Evolutionary conservation across 23 tunicate species (phyloP).

Genomic region (Phallusia fumigata): DNA sequence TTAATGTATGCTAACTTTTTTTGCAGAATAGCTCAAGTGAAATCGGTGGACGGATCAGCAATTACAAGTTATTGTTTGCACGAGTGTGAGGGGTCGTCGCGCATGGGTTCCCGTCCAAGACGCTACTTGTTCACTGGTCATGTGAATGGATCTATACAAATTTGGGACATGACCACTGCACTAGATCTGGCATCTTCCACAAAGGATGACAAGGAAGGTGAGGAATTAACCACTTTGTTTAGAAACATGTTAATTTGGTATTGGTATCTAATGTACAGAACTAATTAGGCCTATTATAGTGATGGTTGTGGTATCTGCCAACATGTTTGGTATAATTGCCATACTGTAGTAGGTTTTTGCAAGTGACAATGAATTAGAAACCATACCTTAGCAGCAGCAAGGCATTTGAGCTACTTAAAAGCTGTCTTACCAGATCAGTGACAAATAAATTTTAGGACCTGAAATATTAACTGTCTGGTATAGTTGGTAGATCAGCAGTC

Average conservation of each 20-base stretch:
- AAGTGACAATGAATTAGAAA: too few relatives aligned
- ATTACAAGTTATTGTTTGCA: conserved; percentile 85
- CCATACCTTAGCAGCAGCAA: too few relatives aligned
- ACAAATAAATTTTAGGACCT: too few relatives aligned
- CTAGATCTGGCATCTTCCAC: conserved; percentile 43
- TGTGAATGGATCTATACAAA: conserved; percentile 82
- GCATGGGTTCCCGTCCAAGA: conserved; percentile 94
- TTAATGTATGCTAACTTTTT: background rate
- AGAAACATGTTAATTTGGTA: background rate
- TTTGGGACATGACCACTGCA: conserved; percentile 94
- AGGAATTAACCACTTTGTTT: background rate
- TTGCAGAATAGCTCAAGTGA: conserved; percentile 66
- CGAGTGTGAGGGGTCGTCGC: conserved; percentile 87
- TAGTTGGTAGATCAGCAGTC: too few relatives aligned
- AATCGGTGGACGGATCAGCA: conserved; percentile 82
- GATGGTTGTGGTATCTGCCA: too few relatives aligned
- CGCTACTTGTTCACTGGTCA: conserved; percentile 93
- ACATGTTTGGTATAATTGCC: too few relatives aligned
- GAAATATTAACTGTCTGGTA: too few relatives aligned
- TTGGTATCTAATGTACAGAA: too few relatives aligned
- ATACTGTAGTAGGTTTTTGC: too few relatives aligned
- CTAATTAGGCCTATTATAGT: too few relatives aligned
- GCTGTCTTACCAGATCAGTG: too few relatives aligned
- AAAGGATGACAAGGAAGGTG: conserved; percentile 41
- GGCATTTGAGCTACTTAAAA: too few relatives aligned